Base-by-base conservation (phyloP, 2,888 invertebrate species). In the Hoplodrina blanda region DNA sequence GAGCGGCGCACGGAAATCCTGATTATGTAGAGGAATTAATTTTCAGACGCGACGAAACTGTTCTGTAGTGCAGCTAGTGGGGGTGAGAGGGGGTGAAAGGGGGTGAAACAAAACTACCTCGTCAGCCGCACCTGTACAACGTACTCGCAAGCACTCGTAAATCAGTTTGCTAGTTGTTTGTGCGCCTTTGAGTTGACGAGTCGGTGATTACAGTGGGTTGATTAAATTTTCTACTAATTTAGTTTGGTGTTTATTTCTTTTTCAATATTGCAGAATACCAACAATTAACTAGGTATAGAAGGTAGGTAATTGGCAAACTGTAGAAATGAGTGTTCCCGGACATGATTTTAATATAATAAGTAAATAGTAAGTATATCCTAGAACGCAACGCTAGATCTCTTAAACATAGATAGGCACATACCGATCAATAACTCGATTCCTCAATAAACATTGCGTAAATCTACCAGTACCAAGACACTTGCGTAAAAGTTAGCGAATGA, bases 11-110 rank as follows among this genome's bases (percentile, higher is more conserved):
- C 94, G 94, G 94, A 96, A 95, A 90, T 95, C 94, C 90, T 95
- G 95, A 96, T 96, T 96, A 95, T 92, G 95, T 95, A 94, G 95
- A 95, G 94, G 94, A 96, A 95, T 96, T 96, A 96, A 96, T 96
- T 96, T 95, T 92, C 94, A 93, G 94, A 89, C 93, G 94, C 95
- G 94, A 94, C 94, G 93, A 94, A 94, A 94, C 95, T 93, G 91
- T 88, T 89, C 90, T 90, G 92, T 91, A 90, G 91, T 90, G 89
- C 82, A 84, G 85, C 80, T 80, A 83, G 85, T 74, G 80, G 82
- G 57, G 71, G 76, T 46, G 63, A 37, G 67, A 68, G 73, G 71
- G 78, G 80, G 81, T 77, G 78, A 60, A 79, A 78, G 69, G 74
- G 80, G 77, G 73, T 91, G 92, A 91, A 90, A 93, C 92, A 93